phyloP scores from a whole-genome alignment of 2,797 vertebrate species.

The Monodelphis domestica region DNA sequence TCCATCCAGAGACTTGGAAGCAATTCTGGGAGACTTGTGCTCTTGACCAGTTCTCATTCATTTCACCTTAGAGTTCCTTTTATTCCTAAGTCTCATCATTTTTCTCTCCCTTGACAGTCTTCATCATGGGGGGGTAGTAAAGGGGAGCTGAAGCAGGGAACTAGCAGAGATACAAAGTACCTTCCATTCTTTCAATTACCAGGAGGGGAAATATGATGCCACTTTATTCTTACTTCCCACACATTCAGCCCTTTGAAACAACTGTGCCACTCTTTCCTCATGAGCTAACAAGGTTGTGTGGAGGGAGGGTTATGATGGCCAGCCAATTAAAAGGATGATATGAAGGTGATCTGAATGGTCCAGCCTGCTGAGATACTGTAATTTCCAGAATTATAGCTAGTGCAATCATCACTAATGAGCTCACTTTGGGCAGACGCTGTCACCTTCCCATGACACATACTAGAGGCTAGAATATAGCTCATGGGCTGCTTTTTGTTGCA shows the following conservation, averaged over 20 bases:
- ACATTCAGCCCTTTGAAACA: slow-evolving; percentile 72
- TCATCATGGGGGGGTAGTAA: slow-evolving; percentile 18
- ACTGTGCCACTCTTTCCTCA: slow-evolving; percentile 48
- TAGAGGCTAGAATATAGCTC: slow-evolving; percentile 29
- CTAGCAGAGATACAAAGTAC: slow-evolving; percentile 47
- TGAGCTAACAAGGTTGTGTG: slow-evolving; percentile 74
- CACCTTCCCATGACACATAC: slow-evolving; percentile 56
- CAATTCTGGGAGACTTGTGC: slow-evolving; percentile 14
- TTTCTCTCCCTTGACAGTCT: slow-evolving; percentile 55
- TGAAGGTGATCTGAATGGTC: slow-evolving; percentile 67
- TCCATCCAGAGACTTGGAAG: slow-evolving; percentile 40
- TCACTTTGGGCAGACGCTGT: slow-evolving; percentile 47
- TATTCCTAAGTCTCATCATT: not conserved
- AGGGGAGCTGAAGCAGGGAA: not conserved
- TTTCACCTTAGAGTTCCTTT: slow-evolving; percentile 16
- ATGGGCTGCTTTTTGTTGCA: slow-evolving; percentile 44
- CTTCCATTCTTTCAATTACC: slow-evolving; percentile 71
- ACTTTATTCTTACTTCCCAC: slow-evolving; percentile 73
- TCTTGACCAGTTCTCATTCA: slow-evolving; percentile 39
- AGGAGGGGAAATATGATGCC: slow-evolving; percentile 32
- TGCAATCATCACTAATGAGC: slow-evolving; percentile 57
- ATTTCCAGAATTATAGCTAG: slow-evolving; percentile 70
- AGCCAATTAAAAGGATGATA: slow-evolving; percentile 74
- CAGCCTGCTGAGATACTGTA: slow-evolving; percentile 53
- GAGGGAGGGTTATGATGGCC: slow-evolving; percentile 52